These are phyloP conservation scores for Coregonus sp. DNA, from an alignment of 2,797 vertebrate species.

Conservation along the genomic window DNA sequence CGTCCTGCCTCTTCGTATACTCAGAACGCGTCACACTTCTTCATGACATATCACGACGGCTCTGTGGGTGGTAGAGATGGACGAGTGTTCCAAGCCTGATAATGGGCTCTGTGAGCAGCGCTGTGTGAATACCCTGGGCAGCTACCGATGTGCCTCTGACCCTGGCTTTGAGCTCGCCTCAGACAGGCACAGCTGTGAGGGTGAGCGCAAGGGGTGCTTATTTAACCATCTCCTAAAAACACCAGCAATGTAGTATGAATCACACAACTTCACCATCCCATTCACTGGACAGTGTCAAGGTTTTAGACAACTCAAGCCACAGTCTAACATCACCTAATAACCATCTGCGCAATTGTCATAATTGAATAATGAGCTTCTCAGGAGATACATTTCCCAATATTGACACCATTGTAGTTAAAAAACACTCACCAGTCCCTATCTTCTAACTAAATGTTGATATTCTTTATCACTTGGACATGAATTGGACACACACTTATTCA, in stretches of 20 bases:
- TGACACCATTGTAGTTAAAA: not conserved
- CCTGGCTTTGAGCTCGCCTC: constrained; percentile 91
- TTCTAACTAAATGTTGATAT: not conserved
- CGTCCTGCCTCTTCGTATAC: too few relatives aligned
- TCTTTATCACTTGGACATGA: not conserved
- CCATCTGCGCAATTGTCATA: not conserved
- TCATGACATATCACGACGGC: constrained; percentile 1
- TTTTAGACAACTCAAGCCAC: too few relatives aligned
- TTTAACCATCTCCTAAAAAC: not conserved
- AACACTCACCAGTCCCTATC: not conserved
- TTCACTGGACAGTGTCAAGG: not conserved
- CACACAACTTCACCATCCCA: not conserved
- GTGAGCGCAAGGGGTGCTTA: constrained; percentile 71
- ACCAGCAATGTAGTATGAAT: not conserved
- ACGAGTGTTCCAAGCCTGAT: constrained; percentile 89
- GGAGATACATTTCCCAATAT: not conserved
- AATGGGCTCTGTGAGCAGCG: constrained; percentile 91
- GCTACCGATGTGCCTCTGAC: constrained; percentile 94
- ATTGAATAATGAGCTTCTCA: not conserved
- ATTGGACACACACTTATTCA: too few relatives aligned
- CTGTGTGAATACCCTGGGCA: constrained; percentile 93
- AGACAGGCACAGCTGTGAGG: constrained; percentile 89
- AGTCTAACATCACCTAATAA: not conserved
- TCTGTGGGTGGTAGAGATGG: constrained; percentile 80
- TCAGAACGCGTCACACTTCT: too few relatives aligned